Evolutionary conservation across 2,113 vertebrate genomes (phyloP), one percentile per base, ranked within the genome.

Genomic region (Tychaedon coryphoeus): DNA sequence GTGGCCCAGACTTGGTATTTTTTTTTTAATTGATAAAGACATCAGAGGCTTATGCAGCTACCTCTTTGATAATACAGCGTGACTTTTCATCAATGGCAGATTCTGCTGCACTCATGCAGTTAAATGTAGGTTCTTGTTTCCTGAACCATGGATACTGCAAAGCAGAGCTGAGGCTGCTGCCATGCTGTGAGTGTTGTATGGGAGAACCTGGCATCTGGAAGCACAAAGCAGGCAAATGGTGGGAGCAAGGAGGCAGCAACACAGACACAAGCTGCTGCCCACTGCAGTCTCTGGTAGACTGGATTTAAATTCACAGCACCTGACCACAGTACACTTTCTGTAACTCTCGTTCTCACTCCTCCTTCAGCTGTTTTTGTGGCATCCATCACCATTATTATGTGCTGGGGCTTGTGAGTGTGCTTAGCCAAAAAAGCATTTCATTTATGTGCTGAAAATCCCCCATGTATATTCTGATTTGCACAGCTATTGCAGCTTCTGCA

Each of bases 401-500:
- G 62, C 34, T 0, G 0, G 62, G 26, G 48, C 19, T 64, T 88
- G 51, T 47, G 38, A 62, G 34, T 38, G 31, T 65, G 34, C 58
- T 82, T 66, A 64, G 73, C 65, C 28, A 85, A 81, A 86, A 93
- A 48, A n/a, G 31, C 34, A 51, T 70, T 83, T 53, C 42, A 84
- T 84, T 84, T 90, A 42, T 79, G 54, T 4, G 4, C 73, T 65
- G 81, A 92, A 89, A 75, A 83, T 80, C 79, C 75, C 64, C 79
- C 3, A 2, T 60, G 71, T 65, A 42, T 73, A 36, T 92, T 88
- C 34, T 75, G 69, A 93, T 94, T 87, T 95, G 81, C 82, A 93
- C 80, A 66, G 77, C 77, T 91, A 62, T 89, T 88, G 75, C 89
- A 95, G 57, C 75, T 67, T 60, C 84, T 82, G 15, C 62, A 70